Evolutionary conservation across 2,797 vertebrate genomes (phyloP), one percentile per base, ranked within the genome.

Genomic region (Taenioides sp.): DNA sequence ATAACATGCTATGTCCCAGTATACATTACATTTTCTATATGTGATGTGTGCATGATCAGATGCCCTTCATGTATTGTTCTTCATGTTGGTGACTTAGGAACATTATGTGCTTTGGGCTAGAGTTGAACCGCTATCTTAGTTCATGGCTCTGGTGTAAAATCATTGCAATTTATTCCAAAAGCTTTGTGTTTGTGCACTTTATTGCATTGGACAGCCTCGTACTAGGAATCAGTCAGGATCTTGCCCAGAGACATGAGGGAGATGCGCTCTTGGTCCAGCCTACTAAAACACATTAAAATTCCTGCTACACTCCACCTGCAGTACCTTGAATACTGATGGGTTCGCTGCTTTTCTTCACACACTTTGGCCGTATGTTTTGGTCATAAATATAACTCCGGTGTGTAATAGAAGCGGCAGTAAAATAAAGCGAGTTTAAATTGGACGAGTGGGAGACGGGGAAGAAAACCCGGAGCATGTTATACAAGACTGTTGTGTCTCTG

Each of bases 231-330:
- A 86, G 87, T 85, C 79, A 47, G 71, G 61, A 68, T 76, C 76
- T 69, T 25, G 67, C 72, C 73, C 54, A 62, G 74, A 84, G 78
- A 77, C 68, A 73, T 63, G 55, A 75, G 69, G 70, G 58, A 75
- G 78, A 80, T 73, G 28, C 70, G 84, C 82, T 84, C 74, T 25
- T 67, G 81, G 66, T 78, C 76, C 76, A 78, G 63, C 77, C 88
- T 77, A 82, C 83, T 81, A 78, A 69, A 75, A 71, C 65, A 81
- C 85, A 90, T 92, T 89, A 80, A 87, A 87, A 91, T 89, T 87
- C 80, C 83, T 80, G 75, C 72, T 2, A 40, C 20, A 76, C 71
- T 9, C 67, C 69, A 49, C 40, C 22, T 71, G 82, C 71, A 22
- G 55, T 72, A 6, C 70, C 22, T 75, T 80, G 88, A 89, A 90